Conservation (phyloP, 2,797 vertebrate species). For the Knipowitschia caucasica region DNA sequence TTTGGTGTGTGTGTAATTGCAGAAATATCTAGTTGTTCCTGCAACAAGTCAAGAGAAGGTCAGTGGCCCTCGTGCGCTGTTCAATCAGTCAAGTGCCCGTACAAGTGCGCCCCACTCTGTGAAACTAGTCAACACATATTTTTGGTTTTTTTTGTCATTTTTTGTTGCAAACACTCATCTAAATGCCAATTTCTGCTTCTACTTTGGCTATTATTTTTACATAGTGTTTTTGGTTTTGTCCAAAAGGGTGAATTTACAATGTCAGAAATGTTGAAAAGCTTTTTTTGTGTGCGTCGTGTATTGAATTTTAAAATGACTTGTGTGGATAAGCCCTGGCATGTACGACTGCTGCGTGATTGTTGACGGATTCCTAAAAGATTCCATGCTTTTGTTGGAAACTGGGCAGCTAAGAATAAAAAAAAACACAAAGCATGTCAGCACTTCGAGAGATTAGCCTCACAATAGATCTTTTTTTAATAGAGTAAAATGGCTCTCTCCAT, state of each 20-base stretch:
- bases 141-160: slow-evolving; percentile 13
- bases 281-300: not conserved
- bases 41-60: slow-evolving; percentile 30
- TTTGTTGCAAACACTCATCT: not conserved
- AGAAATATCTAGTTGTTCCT: slow-evolving; percentile 21
- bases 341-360: slow-evolving; percentile 38
- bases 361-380: slow-evolving; percentile 64
- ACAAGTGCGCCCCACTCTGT: slow-evolving; percentile 21
- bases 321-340: slow-evolving; percentile 52
- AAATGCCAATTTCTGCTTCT: not conserved
- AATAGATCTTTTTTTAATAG: slow-evolving; percentile 67
- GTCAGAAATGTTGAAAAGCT: not conserved
- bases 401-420: slow-evolving; percentile 67
- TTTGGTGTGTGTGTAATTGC: slow-evolving; percentile 30
- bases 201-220: not conserved
- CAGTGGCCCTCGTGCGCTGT: slow-evolving; percentile 20
- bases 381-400: slow-evolving; percentile 60
- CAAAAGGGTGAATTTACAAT: not conserved
- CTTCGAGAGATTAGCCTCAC: slow-evolving; percentile 71
- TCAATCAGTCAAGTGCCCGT: slow-evolving; percentile 35
- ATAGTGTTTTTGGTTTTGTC: not conserved
- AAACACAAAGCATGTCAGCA: slow-evolving; percentile 73
- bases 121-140: slow-evolving; percentile 16
- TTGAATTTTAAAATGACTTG: slow-evolving; percentile 29
- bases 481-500: slow-evolving; percentile 55